Base-by-base conservation (phyloP, 2,888 invertebrate genomes). In the Auanema sp. region DNA sequence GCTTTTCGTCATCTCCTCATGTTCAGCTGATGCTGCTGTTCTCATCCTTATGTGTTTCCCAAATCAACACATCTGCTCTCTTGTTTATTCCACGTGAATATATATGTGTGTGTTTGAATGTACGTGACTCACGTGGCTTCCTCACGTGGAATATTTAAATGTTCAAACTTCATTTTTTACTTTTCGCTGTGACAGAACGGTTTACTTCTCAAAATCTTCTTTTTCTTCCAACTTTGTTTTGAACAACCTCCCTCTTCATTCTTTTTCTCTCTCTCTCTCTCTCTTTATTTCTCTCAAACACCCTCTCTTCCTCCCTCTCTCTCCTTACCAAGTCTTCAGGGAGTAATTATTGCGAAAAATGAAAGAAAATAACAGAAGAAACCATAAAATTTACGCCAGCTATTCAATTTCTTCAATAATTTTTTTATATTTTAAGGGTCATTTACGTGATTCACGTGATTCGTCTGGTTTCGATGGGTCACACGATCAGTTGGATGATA, bases 391-490 rank as follows among this genome's bases (percentile, higher is more conserved):
- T 52, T 8, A 23, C 50, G 52, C n/a, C 23, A 40, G 14, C 41
- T 18, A 40, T 57, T 42, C 23, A 47, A 18, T 47, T 5, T 47
- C 21, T 47, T 47, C 21, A 51, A 23, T 18, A 53, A 12, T 25
- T 23, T 16, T 11, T 18, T 53, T 33, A n/a, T 49, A n/a, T 14
- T 65, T 72, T 6, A 60, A 72, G 72, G 71, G 71, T 55, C 69
- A 67, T 24, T 62, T 71, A 52, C 68, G 71, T 43, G 71, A 69
- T 60, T 74, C 74, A 18, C 65, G 71, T 41, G 74, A 74, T 50
- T 71, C 71, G 57, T 74, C 74, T 25, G 74, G 71, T 49, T 63
- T 53, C 49, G 63, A 63, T 47, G 58, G 53, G 12, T 72, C 71
- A 55, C 66, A 68, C 62, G 70, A 70, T 54, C 66, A 64, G 57